Conservation (phyloP, 2,113 vertebrate genomes). For the Corythornis cristatus region DNA sequence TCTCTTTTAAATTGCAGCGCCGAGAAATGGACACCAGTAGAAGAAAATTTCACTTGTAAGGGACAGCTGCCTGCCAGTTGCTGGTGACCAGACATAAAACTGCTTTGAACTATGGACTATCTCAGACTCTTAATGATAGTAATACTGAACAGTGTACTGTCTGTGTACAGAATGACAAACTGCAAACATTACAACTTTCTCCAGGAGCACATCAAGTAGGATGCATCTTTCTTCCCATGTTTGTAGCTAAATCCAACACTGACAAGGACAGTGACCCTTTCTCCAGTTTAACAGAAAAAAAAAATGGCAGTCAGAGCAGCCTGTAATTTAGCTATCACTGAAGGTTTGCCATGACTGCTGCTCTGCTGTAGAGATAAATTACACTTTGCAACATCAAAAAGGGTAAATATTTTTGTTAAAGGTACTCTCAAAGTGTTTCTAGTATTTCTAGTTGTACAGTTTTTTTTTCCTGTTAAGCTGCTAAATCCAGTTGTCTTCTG, state of each 20-base stretch:
- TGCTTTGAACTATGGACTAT: not conserved
- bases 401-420: not conserved
- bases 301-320: not conserved
- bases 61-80: not conserved
- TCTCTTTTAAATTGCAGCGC: constrained; percentile 81
- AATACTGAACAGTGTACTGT: not conserved
- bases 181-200: not conserved
- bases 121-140: not conserved
- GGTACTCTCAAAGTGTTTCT: constrained; percentile 20
- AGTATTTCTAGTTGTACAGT: not conserved
- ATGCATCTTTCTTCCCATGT: not conserved
- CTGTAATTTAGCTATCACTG: not conserved
- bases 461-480: not conserved
- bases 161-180: not conserved
- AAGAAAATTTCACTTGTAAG: constrained; percentile 96
- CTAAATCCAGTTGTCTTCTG: not conserved
- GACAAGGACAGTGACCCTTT: not conserved
- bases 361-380: not conserved
- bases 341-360: not conserved
- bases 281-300: not conserved
- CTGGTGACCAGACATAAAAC: not conserved
- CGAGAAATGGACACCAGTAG: constrained; percentile 95
- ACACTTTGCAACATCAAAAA: not conserved
- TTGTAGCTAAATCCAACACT: not conserved
- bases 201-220: not conserved